Conservation (phyloP, 2,888 invertebrate species). For the Dione vanillae region DNA sequence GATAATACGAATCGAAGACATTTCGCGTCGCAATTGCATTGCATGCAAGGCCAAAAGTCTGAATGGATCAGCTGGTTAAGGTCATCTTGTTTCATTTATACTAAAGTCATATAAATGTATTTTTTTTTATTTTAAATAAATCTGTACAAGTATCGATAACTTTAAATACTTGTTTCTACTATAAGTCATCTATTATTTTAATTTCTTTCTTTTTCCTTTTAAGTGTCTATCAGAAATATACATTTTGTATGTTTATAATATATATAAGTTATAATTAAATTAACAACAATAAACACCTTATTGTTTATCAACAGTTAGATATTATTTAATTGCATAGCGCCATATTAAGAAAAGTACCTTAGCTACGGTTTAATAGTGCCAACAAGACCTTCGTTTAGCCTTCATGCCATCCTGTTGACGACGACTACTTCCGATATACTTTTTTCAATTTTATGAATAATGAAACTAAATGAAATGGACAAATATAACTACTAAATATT, state of each 20-base stretch:
- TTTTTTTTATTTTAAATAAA: neutral
- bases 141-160: neutral
- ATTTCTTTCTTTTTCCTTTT: no score
- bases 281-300: neutral
- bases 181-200: no score
- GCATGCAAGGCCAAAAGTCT: constrained; percentile 64
- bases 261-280: neutral
- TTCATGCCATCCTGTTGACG: constrained; percentile 14
- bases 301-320: neutral
- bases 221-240: no score
- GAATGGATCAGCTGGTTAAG: constrained; percentile 76
- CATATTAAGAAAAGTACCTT: constrained; percentile 59
- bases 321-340: neutral
- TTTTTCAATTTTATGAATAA: constrained; percentile 5
- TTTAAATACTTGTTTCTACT: no score
- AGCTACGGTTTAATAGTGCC: constrained; percentile 48
- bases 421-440: constrained; percentile 11
- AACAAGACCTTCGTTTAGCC: constrained; percentile 46
- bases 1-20: constrained; percentile 48
- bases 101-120: neutral
- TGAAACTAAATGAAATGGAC: neutral
- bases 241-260: no score
- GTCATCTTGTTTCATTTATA: constrained; percentile 53
- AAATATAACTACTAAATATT: neutral
- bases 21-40: constrained; percentile 36